A percentile compares a stretch with the other conserved stretches of the same genome.
Evolutionary conservation across 2,797 vertebrate genomes (phyloP).

Genomic region (Ptychobarbus kaznakovi): DNA sequence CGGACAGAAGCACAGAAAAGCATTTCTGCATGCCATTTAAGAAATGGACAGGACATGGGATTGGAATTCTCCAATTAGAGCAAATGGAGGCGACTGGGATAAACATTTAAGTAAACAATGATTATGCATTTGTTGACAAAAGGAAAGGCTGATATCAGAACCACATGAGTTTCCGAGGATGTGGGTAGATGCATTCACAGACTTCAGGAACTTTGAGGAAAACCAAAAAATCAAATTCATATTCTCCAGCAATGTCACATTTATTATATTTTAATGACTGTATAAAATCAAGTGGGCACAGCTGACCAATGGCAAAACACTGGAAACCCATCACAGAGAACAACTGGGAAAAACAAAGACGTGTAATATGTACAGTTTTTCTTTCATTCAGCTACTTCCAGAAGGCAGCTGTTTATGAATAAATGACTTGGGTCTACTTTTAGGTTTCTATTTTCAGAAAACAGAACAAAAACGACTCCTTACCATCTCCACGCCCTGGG

Average conservation of each 20-base stretch:
- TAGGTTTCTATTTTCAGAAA: constrained; percentile 8
- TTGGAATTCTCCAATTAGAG: constrained; percentile 66
- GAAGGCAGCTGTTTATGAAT: constrained; percentile 3
- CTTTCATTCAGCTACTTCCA: neutral
- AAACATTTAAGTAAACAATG: constrained; percentile 69
- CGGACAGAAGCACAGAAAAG: constrained; percentile 26
- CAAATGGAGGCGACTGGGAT: constrained; percentile 54
- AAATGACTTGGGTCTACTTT: neutral
- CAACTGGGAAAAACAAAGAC: neutral
- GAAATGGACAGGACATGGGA: constrained; percentile 1
- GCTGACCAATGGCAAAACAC: neutral
- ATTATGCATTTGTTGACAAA: constrained; percentile 67
- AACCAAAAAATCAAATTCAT: neutral
- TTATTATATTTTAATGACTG: neutral
- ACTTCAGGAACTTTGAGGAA: neutral
- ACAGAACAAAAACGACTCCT: constrained; percentile 66
- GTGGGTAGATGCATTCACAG: constrained; percentile 30
- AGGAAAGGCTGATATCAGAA: constrained; percentile 71
- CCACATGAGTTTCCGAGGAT: constrained; percentile 50
- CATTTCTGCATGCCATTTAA: constrained; percentile 29
- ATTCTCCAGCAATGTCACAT: constrained; percentile 8
- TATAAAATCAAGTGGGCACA: neutral
- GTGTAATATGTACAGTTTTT: neutral
- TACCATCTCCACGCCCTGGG: constrained; percentile 98
- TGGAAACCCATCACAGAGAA: neutral